Percentiles rank a stretch among this genome's conserved stretches.
These are phyloP conservation scores for Crocallis elinguaria DNA, from an alignment of 2,888 invertebrate genomes.

Conservation along the genomic window DNA sequence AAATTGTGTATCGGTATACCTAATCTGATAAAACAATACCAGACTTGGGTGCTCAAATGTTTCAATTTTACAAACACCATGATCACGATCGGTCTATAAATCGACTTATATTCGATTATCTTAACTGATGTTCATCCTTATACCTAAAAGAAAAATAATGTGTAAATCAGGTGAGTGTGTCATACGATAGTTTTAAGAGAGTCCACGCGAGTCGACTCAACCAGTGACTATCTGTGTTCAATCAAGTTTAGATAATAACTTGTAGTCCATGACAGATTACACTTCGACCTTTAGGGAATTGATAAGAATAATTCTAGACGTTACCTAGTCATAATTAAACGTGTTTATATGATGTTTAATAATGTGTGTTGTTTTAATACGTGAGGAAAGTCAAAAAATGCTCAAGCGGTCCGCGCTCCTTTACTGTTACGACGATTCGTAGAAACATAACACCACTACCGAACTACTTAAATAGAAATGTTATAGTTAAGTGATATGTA, in stretches of 20 bases:
- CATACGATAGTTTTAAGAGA: background rate
- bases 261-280: slow-evolving; percentile 9
- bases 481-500: slow-evolving; percentile 82
- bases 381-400: slow-evolving; percentile 32
- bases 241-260: slow-evolving; percentile 19
- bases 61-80: too few relatives aligned
- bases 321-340: slow-evolving; percentile 13
- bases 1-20: too few relatives aligned
- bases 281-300: slow-evolving; percentile 16
- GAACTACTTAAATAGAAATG: slow-evolving; percentile 73
- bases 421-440: slow-evolving; percentile 68
- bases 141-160: too few relatives aligned
- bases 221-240: slow-evolving; percentile 12
- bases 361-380: slow-evolving; percentile 14
- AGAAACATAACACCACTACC: slow-evolving; percentile 59
- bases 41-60: too few relatives aligned
- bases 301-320: slow-evolving; percentile 21
- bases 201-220: slow-evolving; percentile 5
- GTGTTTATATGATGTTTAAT: slow-evolving; percentile 8
- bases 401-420: slow-evolving; percentile 16
- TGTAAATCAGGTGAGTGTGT: background rate
- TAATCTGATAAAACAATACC: too few relatives aligned
- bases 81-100: too few relatives aligned
- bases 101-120: background rate
- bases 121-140: background rate